These are phyloP conservation scores for Acinonyx jubatus DNA, from an alignment of 2,113 vertebrate species.

Conservation along the genomic window DNA sequence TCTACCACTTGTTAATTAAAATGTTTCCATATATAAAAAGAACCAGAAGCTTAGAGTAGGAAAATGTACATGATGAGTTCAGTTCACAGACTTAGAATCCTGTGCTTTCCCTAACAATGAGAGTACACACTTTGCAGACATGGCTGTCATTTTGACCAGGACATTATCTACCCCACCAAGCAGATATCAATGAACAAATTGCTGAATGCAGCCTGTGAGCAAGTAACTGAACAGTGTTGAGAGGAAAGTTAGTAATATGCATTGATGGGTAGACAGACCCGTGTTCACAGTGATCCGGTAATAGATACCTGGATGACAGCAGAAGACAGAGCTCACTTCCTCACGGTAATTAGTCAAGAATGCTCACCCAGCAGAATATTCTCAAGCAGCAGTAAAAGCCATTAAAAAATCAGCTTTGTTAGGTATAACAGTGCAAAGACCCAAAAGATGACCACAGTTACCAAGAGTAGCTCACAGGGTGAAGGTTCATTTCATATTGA, in stretches of 20 bases:
- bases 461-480: neutral
- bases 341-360: neutral
- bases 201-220: neutral
- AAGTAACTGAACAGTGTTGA: neutral
- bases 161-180: neutral
- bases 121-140: neutral
- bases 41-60: neutral
- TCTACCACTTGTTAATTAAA: neutral
- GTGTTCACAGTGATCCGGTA: neutral
- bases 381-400: neutral
- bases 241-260: neutral
- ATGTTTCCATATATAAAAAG: neutral
- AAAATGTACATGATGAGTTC: neutral
- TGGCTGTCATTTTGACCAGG: neutral
- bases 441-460: neutral
- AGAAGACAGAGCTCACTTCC: neutral
- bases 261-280: neutral
- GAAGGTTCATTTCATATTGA: neutral
- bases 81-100: neutral
- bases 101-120: neutral
- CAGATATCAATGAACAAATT: neutral
- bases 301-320: slow-evolving; percentile 2
- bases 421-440: neutral
- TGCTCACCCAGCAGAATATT: neutral
- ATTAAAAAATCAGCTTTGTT: neutral